A percentile compares a stretch with the other conserved stretches of the same genome.
Evolutionary conservation across 1,140 invertebrate genomes (phyloP).

Genomic region (Tetragnatha versicolor): DNA sequence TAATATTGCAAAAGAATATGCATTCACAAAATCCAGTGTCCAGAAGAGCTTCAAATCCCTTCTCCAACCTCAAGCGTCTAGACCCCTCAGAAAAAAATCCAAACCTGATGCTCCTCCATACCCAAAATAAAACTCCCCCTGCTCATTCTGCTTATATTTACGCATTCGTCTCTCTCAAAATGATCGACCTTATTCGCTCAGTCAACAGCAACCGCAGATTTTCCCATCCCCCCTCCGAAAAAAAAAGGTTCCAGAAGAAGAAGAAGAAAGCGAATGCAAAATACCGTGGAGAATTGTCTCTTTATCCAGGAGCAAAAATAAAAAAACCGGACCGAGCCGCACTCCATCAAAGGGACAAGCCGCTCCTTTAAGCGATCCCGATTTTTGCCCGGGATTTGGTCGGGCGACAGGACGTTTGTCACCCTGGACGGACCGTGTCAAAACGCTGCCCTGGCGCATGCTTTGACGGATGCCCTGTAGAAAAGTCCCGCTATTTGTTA

Average conservation of each 20-base stretch:
- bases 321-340: conserved; percentile 1
- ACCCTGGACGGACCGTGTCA: conserved; percentile 39
- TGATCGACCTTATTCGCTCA: conserved; percentile 14
- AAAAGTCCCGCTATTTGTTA: conserved; percentile 50
- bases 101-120: conserved; percentile 1
- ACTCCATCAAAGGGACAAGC: conserved; percentile 41
- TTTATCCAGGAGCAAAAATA: conserved; percentile 6
- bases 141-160: background rate
- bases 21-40: too few species aligned
- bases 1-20: too few species aligned
- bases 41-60: too few species aligned
- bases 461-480: conserved; percentile 29
- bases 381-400: conserved; percentile 46
- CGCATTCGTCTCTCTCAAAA: background rate
- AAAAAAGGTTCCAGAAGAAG: too few species aligned
- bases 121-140: background rate
- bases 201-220: conserved; percentile 9
- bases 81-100: too few species aligned
- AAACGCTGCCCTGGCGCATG: conserved; percentile 34
- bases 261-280: conserved; percentile 13
- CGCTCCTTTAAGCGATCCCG: conserved; percentile 32
- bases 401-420: conserved; percentile 26
- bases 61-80: too few species aligned
- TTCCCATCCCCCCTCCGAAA: too few species aligned
- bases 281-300: conserved; percentile 38